phyloP scores from a whole-genome alignment of 1,140 invertebrate species.

The Reticulitermes speratus region DNA sequence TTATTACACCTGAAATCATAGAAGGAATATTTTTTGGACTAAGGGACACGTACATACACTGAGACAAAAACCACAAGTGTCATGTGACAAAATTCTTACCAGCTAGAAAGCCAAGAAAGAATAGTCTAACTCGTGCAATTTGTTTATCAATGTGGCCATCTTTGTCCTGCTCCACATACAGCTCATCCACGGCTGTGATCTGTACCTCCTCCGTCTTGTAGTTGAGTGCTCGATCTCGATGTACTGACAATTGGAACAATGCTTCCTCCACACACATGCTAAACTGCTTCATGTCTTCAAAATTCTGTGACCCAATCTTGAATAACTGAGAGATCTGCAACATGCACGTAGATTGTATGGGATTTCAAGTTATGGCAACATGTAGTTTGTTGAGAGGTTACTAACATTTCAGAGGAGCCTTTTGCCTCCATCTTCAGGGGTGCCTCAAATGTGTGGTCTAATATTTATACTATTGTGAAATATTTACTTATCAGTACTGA shows the following conservation, averaged over 20 bases:
- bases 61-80: no score
- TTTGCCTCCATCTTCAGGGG: neutral
- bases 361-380: neutral
- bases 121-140: conserved; percentile 91
- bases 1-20: no score
- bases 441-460: no score
- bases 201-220: conserved; percentile 99
- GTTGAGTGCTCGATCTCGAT: conserved; percentile 84
- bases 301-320: conserved; percentile 89
- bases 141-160: conserved; percentile 85
- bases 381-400: neutral
- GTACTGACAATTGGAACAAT: conserved; percentile 77
- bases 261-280: conserved; percentile 86
- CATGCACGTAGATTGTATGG: neutral
- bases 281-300: conserved; percentile 90
- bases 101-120: conserved; percentile 91
- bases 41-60: no score
- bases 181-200: conserved; percentile 93
- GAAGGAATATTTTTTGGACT: no score
- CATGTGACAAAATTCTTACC: conserved; percentile 49
- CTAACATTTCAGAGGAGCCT: neutral
- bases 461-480: no score
- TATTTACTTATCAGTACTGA: no score
- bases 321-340: conserved; percentile 88
- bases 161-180: conserved; percentile 89